Percentiles rank a stretch among this genome's conserved stretches.
Conservation (phyloP, 2,888 invertebrate genomes). For the Lithophane semibrunnea region DNA sequence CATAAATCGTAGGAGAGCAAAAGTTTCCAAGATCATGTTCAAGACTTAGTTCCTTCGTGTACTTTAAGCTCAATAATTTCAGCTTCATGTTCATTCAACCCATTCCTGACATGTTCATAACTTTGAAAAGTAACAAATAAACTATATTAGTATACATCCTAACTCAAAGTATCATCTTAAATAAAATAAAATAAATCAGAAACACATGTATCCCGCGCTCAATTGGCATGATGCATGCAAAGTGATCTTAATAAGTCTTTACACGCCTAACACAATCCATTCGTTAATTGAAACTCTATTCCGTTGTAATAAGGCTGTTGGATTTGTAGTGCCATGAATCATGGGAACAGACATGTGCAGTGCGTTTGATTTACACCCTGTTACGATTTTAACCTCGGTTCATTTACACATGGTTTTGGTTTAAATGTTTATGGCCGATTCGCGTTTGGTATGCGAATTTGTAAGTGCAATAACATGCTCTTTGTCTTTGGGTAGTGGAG, state of each 20-base stretch:
- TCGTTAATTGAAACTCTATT: constrained; percentile 51
- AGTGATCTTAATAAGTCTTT: constrained; percentile 71
- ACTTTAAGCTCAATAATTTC: constrained; percentile 5
- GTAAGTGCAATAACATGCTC: constrained; percentile 44
- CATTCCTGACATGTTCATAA: constrained; percentile 1
- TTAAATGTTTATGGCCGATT: constrained; percentile 64
- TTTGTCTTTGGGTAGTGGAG: constrained; percentile 45
- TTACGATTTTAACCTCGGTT: constrained; percentile 78
- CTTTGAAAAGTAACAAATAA: constrained; percentile 30
- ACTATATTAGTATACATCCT: constrained; percentile 10
- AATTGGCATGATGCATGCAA: constrained; percentile 71
- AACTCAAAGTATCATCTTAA: constrained; percentile 41
- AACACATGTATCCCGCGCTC: constrained; percentile 63
- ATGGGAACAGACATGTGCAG: constrained; percentile 65
- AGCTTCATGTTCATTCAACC: constrained; percentile 21
- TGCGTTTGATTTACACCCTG: constrained; percentile 81
- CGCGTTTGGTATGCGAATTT: constrained; percentile 51
- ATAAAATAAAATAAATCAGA: constrained; percentile 41
- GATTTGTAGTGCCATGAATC: constrained; percentile 72
- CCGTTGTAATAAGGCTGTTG: constrained; percentile 27
- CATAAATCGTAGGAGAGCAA: neutral
- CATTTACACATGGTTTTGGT: constrained; percentile 75
- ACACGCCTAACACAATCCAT: constrained; percentile 31
- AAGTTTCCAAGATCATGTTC: neutral
- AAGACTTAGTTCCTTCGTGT: neutral